Base-by-base conservation (phyloP, 2,888 invertebrate species). In the Achlya flavicornis region DNA sequence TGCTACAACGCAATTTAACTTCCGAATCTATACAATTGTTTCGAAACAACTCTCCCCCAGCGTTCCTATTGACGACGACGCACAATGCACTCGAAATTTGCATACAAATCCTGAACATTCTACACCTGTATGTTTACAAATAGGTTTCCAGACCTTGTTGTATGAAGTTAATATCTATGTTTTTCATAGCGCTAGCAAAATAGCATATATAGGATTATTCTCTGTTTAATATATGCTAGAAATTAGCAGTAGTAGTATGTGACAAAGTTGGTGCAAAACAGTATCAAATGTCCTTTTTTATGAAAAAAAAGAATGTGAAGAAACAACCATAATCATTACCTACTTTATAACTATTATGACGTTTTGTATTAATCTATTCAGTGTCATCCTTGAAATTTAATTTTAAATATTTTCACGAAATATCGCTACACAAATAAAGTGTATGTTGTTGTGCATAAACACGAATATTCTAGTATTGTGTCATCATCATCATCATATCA, bases 61-160 rank as follows among this genome's bases (percentile, higher is more conserved):
- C 75, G 58, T 61, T 64, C 68, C 72, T 69, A 79, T 83, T 79
- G 81, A 79, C 78, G 82, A 77, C 66, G 75, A 81, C 80, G 81
- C 81, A 87, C 87, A 87, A 87, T 87, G 80, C 84, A 81, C 76
- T 74, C 69, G 73, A 82, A 87, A 87, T 88, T 88, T 88, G 83
- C 86, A 88, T 89, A 79, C 83, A 86, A 83, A 86, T 70, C 64
- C 65, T 68, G 66, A 67, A 61, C 64, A 11, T 48, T 53, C 38
- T 41, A 60, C 60, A 38, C 16, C 33, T 57, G 62, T 35, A 38
- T 60, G 60, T 57, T 41, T 62, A 57, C 53, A 61, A 61, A 61
- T 57, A 64, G 63, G 58, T 46, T 41, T 64, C 11, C 48, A 62
- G 62, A 60, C 64, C 58, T n/a, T 53, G 48, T 19, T 53, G 19